These are phyloP conservation scores for Cynopterus sphinx DNA, from an alignment of 2,797 vertebrate genomes.

Conservation along the genomic window DNA sequence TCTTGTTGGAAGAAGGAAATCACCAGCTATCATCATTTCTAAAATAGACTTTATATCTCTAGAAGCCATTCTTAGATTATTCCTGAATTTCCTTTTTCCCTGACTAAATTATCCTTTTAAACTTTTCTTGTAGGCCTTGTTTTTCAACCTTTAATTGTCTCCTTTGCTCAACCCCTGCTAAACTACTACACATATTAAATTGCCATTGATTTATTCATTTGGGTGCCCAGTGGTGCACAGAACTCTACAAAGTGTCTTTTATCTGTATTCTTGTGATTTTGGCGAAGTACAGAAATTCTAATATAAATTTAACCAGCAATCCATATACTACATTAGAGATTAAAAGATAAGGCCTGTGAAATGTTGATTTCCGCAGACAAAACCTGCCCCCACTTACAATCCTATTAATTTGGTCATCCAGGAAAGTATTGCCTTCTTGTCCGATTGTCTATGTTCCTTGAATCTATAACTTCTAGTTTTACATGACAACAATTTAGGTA, in stretches of 20 bases:
- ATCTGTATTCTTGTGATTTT: background rate
- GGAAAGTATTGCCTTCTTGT: background rate
- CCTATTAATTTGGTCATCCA: background rate
- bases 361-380: background rate
- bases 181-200: background rate
- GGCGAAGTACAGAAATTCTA: background rate
- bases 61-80: constrained; percentile 31
- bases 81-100: background rate
- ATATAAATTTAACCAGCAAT: constrained; percentile 13
- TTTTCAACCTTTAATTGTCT: constrained; percentile 17
- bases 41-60: constrained; percentile 29
- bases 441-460: background rate
- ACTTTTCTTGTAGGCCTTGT: background rate
- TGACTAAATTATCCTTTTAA: background rate
- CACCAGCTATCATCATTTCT: background rate
- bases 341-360: background rate
- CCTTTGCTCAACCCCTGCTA: background rate
- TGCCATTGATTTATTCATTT: constrained; percentile 18
- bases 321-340: background rate
- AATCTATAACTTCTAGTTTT: background rate
- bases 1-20: background rate
- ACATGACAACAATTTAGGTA: background rate
- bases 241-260: background rate
- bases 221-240: background rate
- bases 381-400: background rate